Percentiles rank a stretch among this genome's conserved stretches.
Evolutionary conservation across 2,113 vertebrate genomes (phyloP).

Genomic region (Phycodurus eques): DNA sequence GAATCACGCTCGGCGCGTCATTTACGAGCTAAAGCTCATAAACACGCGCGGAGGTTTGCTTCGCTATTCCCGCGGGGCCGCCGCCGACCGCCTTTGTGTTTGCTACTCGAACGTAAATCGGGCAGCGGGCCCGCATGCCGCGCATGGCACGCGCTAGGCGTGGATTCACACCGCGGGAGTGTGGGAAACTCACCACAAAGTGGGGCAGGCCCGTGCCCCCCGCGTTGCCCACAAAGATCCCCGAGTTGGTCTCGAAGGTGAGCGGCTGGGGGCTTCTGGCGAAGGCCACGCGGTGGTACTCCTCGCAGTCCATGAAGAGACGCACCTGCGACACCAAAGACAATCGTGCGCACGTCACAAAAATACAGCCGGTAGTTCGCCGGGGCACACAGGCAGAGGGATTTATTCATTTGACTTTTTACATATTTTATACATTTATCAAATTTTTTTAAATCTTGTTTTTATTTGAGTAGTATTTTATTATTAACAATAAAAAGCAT

Average conservation of each 20-base stretch:
- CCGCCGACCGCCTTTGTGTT: too few species aligned
- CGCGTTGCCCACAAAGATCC: slow-evolving; percentile 91
- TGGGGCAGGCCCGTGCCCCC: slow-evolving; percentile 83
- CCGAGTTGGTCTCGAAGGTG: slow-evolving; percentile 84
- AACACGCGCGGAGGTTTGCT: slow-evolving; percentile 12
- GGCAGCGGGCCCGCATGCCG: background rate
- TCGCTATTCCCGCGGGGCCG: too few species aligned
- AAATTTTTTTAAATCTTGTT: too few species aligned
- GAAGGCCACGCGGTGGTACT: slow-evolving; percentile 79
- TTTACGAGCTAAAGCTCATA: slow-evolving; percentile 45
- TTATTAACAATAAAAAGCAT: too few species aligned
- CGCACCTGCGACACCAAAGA: slow-evolving; percentile 53
- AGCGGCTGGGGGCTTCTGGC: slow-evolving; percentile 73
- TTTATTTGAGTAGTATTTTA: too few species aligned
- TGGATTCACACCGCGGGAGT: slow-evolving; percentile 3
- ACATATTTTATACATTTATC: too few species aligned
- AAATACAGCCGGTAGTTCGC: background rate
- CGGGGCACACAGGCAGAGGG: too few species aligned
- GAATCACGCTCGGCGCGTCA: slow-evolving; percentile 37
- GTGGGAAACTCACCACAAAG: slow-evolving; percentile 84
- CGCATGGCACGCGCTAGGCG: too few species aligned
- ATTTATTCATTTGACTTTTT: too few species aligned
- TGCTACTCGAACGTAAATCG: too few species aligned
- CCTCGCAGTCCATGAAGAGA: slow-evolving; percentile 90
- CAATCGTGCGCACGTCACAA: background rate